Base-by-base conservation (phyloP, 2,113 vertebrate species). In the Podarcis raffonei region DNA sequence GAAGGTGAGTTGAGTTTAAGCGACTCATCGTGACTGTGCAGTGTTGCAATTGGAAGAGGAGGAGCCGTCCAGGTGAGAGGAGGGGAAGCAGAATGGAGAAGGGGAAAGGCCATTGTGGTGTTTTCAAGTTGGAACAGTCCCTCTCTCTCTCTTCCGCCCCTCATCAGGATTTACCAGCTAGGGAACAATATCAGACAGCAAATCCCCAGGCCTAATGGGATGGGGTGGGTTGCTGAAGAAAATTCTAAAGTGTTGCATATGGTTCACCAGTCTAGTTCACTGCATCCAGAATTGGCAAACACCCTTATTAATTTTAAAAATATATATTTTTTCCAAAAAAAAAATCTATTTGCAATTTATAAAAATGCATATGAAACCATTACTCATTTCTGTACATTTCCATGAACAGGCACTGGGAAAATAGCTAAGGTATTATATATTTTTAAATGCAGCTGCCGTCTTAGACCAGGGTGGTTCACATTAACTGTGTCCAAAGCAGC, bases 21-120 rank as follows among this genome's bases (percentile, higher is more conserved):
- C 62, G 16, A 83, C 35, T 83, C 81, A 83, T 2, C 7, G 11
- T 83, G 81, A 83, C 81, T 68, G 81, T 83, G 81, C 81, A 83
- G 62, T 39, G 81, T 83, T 83, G 35, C 32, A 30, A 18, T 30
- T 32, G 3, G 4, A n/a, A 25, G 59, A n/a, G 37, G 13, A 57
- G 53, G 48, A 76, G 35, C 16, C 12, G 35, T 39, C 37, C 12
- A 77, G 22, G 75, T 39, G 35, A 39, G n/a, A 18, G 16, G 30
- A 81, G 79, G n/a, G 6, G 79, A 6, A 12, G 77, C 42, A 57
- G 22, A 11, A 6, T 6, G 23, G 7, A 23, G n/a, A 35, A 35
- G 32, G 62, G 12, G 22, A 5, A 12, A 68, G 20, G 80, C 9
- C 23, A 2, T 0, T 4, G 80, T 48, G 6, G 65, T 37, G 37